These are phyloP conservation scores for Campoletis raptor DNA, from an alignment of 2,888 invertebrate genomes.

Conservation along the genomic window DNA sequence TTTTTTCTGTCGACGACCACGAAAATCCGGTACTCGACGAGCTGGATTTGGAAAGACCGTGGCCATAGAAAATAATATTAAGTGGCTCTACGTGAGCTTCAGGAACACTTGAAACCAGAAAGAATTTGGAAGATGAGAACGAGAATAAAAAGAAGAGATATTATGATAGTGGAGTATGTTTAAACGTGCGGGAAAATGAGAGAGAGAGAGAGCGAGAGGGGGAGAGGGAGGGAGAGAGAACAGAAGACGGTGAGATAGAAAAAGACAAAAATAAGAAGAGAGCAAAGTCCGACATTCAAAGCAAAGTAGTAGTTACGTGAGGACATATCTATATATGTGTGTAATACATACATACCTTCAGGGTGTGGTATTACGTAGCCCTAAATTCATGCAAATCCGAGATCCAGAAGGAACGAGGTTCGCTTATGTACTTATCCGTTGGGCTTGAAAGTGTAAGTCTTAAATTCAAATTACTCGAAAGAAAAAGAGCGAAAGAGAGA, in stretches of 20 bases:
- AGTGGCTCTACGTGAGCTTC: conserved; percentile 68
- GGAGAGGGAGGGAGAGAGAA: neutral
- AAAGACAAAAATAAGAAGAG: conserved; percentile 23
- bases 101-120: conserved; percentile 43
- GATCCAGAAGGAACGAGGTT: conserved; percentile 59
- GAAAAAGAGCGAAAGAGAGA: neutral
- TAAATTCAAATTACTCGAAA: conserved; percentile 63
- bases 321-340: conserved; percentile 23
- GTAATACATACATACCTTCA: conserved; percentile 22
- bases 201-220: conserved; percentile 5
- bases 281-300: conserved; percentile 53
- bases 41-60: conserved; percentile 66
- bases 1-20: conserved; percentile 54
- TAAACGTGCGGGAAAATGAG: conserved; percentile 33
- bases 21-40: conserved; percentile 69
- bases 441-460: conserved; percentile 64
- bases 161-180: conserved; percentile 45
- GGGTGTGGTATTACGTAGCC: conserved; percentile 59
- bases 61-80: conserved; percentile 73
- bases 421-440: conserved; percentile 69
- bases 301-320: conserved; percentile 54
- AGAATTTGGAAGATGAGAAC: conserved; percentile 24
- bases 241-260: conserved; percentile 8
- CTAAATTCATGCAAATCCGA: conserved; percentile 69
- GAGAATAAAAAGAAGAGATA: conserved; percentile 38